phyloP scores from a whole-genome alignment of 1,140 invertebrate genomes.

The Anastrepha ludens region DNA sequence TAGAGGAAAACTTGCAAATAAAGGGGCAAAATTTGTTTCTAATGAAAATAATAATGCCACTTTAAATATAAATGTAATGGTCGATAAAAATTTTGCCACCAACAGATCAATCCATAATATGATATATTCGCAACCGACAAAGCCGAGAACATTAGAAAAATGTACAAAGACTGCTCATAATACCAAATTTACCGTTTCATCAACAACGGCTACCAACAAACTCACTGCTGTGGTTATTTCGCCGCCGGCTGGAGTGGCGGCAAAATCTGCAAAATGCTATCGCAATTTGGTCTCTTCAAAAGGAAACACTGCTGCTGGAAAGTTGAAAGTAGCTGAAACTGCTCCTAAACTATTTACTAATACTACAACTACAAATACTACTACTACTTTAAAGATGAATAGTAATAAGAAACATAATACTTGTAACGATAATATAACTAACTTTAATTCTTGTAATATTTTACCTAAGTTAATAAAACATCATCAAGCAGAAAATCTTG shows the following conservation, averaged over 20 bases:
- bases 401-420: slow-evolving; percentile 45
- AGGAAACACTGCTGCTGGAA: slow-evolving; percentile 44
- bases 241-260: background rate
- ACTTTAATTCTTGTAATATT: slow-evolving; percentile 45
- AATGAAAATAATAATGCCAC: background rate
- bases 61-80: slow-evolving; percentile 18
- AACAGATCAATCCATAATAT: background rate
- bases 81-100: slow-evolving; percentile 35
- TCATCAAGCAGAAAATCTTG: slow-evolving; percentile 55
- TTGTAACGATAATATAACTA: slow-evolving; percentile 27
- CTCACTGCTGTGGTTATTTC: background rate
- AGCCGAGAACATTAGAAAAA: slow-evolving; percentile 12
- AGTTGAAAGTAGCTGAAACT: slow-evolving; percentile 53
- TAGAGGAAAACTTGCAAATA: background rate
- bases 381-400: slow-evolving; percentile 54
- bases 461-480: slow-evolving; percentile 27
- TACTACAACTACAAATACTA: slow-evolving; percentile 55
- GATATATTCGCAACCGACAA: background rate
- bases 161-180: slow-evolving; percentile 48
- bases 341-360: slow-evolving; percentile 58
- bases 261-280: slow-evolving; percentile 59
- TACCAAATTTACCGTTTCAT: slow-evolving; percentile 26
- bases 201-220: slow-evolving; percentile 32
- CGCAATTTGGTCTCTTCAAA: slow-evolving; percentile 58
- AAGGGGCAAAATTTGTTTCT: background rate